A percentile compares a stretch with the other conserved stretches of the same genome.
phyloP scores from a whole-genome alignment of 2,113 vertebrate genomes.

The Siphamia tubifer region DNA sequence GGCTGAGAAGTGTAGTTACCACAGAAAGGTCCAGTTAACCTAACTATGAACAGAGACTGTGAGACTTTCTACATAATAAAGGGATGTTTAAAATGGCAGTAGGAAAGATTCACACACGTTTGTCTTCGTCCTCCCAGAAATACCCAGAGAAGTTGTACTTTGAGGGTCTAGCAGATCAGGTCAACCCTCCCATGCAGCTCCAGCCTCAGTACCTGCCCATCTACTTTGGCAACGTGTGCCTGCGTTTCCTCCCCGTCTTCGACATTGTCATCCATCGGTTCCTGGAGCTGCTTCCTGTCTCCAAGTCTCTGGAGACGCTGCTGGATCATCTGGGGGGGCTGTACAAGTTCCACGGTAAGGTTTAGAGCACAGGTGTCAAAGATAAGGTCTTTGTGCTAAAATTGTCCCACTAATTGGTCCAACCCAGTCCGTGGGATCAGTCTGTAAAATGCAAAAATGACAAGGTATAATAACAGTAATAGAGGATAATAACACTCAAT shows the following conservation, averaged over 20 bases:
- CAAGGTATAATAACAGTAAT: too few relatives aligned
- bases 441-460: too few relatives aligned
- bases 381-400: too few relatives aligned
- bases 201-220: conserved; percentile 96
- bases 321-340: conserved; percentile 95
- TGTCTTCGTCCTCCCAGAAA: conserved; percentile 80
- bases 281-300: conserved; percentile 95
- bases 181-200: conserved; percentile 94
- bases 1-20: too few relatives aligned
- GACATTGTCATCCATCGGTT: conserved; percentile 99
- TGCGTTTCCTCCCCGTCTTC: conserved; percentile 97
- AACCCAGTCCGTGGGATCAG: too few relatives aligned
- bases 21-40: too few relatives aligned
- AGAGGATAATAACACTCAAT: too few relatives aligned
- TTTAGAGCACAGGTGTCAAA: too few relatives aligned
- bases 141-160: conserved; percentile 99
- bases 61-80: too few relatives aligned
- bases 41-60: too few relatives aligned
- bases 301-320: conserved; percentile 95
- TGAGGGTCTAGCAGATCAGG: conserved; percentile 96
- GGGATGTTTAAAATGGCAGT: too few relatives aligned
- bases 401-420: too few relatives aligned
- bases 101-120: not conserved
- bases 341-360: conserved; percentile 98
- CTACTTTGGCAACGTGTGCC: conserved; percentile 98